phyloP scores from a whole-genome alignment of 2,888 invertebrate genomes.

The Cephus pygmeus region DNA sequence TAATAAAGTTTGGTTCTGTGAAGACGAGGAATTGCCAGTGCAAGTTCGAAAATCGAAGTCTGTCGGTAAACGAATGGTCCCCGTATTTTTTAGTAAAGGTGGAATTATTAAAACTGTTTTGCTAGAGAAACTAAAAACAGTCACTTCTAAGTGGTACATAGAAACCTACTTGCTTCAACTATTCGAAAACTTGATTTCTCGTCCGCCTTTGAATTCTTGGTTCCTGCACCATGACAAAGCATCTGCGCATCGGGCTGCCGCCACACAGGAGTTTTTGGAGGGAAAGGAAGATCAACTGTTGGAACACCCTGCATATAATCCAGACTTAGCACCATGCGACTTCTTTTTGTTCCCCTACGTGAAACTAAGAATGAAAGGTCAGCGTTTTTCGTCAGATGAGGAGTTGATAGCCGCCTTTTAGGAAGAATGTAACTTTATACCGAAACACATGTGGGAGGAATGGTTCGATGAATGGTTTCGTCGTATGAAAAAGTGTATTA shows the following conservation, averaged over 20 bases:
- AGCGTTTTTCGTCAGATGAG: too few species aligned
- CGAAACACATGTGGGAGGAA: neutral
- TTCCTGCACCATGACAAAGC: neutral
- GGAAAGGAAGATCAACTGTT: neutral
- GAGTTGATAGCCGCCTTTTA: neutral
- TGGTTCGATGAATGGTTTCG: neutral
- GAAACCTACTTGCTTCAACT: too few species aligned
- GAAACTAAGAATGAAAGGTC: too few species aligned
- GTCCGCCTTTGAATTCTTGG: neutral
- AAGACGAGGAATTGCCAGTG: neutral
- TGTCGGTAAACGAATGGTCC: neutral
- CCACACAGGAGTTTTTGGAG: neutral
- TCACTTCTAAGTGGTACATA: neutral
- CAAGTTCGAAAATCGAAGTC: neutral
- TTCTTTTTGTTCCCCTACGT: too few species aligned
- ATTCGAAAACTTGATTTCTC: too few species aligned
- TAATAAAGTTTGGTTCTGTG: neutral
- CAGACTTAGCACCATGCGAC: too few species aligned
- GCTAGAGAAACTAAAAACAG: neutral
- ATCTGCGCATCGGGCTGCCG: neutral
- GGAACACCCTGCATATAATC: neutral
- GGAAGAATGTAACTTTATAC: neutral
- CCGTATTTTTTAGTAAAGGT: neutral
- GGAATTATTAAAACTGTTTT: neutral
- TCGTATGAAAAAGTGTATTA: neutral